Evolutionary conservation across 1,140 invertebrate genomes (phyloP), one percentile per base, ranked within the genome.

Genomic region (Aphidius ervi): DNA sequence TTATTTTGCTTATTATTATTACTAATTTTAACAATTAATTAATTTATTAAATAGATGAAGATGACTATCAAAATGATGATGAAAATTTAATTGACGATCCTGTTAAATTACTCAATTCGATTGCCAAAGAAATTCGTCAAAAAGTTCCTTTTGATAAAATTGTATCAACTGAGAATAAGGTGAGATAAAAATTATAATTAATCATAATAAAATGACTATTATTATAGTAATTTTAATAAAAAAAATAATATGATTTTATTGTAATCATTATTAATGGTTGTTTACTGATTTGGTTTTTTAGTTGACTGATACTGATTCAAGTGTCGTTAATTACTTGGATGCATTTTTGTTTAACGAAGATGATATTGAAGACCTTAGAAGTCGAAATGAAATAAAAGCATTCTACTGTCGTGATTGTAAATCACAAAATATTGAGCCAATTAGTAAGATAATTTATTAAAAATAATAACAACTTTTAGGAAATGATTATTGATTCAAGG

Each of bases 261-360:
- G n/a, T n/a, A n/a, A n/a, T n/a, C n/a, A n/a, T n/a, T n/a, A n/a
- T n/a, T n/a, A n/a, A n/a, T n/a, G n/a, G n/a, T n/a, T n/a, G n/a
- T n/a, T n/a, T n/a, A n/a, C n/a, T n/a, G n/a, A n/a, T 42, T 8
- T 6, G 52, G 10, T 40, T 43, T 23, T 10, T 39, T 7, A 1
- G 46, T 23, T 47, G 55, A 75, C 84, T 49, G 84, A 87, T 68
- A 87, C 86, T 65, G 74, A 81, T 58, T 68, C 79, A 50, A 64
- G 70, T 6, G 80, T 83, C 65, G 87, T 86, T n/a, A 74, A 82
- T 4, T 85, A 89, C 73, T 76, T 90, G 5, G 88, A 91, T 79
- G 86, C 84, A 37, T 91, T 91, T 73, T 74, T 90, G 3, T 90
- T 87, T 78, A 82, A 86, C 70, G 85, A 88, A 65, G 80, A 85